These are phyloP conservation scores for Drosophila conformis DNA, from an alignment of 2,888 invertebrate genomes.

Conservation along the genomic window DNA sequence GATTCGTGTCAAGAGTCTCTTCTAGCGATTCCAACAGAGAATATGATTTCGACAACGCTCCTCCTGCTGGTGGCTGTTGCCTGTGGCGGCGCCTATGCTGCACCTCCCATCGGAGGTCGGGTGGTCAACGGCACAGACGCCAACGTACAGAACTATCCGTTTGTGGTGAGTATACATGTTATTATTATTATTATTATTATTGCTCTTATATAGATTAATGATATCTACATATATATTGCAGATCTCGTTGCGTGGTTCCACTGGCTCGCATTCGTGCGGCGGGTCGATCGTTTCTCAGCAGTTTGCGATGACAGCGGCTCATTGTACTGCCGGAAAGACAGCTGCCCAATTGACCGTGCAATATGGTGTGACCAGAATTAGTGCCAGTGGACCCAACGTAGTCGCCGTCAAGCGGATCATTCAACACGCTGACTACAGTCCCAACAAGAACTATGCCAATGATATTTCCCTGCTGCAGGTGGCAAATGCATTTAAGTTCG, in stretches of 20 bases:
- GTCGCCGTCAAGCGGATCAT: constrained; percentile 72
- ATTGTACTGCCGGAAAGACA: constrained; percentile 64
- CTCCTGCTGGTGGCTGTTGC: constrained; percentile 40
- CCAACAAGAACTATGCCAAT: constrained; percentile 74
- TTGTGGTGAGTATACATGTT: constrained; percentile 60
- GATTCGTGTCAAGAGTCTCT: neutral
- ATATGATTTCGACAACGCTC: constrained; percentile 36
- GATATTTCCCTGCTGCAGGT: constrained; percentile 85
- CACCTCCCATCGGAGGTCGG: constrained; percentile 62
- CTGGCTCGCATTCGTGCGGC: constrained; percentile 79
- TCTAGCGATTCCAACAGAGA: neutral
- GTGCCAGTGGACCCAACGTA: constrained; percentile 65
- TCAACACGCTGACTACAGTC: constrained; percentile 79
- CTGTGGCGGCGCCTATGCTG: constrained; percentile 40
- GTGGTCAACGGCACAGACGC: constrained; percentile 82
- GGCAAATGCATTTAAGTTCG: constrained; percentile 66
- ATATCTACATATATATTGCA: constrained; percentile 9
- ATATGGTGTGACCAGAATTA: constrained; percentile 70
- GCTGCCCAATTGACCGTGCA: constrained; percentile 63
- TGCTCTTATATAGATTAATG: neutral
- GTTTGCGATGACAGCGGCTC: constrained; percentile 80
- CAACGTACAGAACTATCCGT: constrained; percentile 74
- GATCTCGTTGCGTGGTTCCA: constrained; percentile 70
- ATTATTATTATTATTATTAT: neutral
- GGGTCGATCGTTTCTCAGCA: constrained; percentile 68